These are phyloP conservation scores for Gouania willdenowi DNA, from an alignment of 2,797 vertebrate genomes.

Conservation along the genomic window DNA sequence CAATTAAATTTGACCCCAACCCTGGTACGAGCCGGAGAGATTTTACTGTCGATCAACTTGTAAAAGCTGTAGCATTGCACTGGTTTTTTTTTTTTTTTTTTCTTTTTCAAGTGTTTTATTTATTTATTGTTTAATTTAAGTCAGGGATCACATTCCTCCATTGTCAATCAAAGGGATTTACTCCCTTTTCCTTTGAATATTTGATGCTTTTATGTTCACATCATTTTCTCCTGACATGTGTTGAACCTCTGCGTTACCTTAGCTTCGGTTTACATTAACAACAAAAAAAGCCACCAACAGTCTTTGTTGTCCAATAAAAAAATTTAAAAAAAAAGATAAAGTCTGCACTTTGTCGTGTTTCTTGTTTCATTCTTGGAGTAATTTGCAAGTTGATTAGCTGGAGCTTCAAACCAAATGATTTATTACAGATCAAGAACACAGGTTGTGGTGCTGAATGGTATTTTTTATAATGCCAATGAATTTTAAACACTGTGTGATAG, in stretches of 20 bases:
- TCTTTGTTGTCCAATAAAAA: conserved; percentile 57
- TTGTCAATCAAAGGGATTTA: conserved; percentile 13
- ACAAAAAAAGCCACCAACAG: conserved; percentile 23
- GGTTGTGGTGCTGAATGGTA: too few relatives aligned
- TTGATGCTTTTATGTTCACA: conserved; percentile 9
- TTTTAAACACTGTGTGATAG: too few relatives aligned
- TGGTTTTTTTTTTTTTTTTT: conserved; percentile 41
- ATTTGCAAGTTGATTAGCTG: too few relatives aligned
- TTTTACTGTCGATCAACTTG: conserved; percentile 36
- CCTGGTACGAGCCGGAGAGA: too few relatives aligned
- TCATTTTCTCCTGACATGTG: conserved; percentile 25
- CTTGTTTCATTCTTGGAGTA: conserved; percentile 11
- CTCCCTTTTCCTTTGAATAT: conserved; percentile 6
- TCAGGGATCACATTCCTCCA: conserved; percentile 39
- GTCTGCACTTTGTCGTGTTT: not conserved
- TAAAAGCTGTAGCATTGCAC: conserved; percentile 54
- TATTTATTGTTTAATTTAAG: too few relatives aligned
- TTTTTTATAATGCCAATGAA: too few relatives aligned
- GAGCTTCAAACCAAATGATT: too few relatives aligned
- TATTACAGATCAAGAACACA: too few relatives aligned
- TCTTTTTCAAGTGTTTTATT: conserved; percentile 25
- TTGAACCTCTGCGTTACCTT: conserved; percentile 16
- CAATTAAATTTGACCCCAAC: too few relatives aligned
- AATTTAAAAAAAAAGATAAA: conserved; percentile 10
- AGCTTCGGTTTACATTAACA: conserved; percentile 37